Conservation (phyloP, 2,113 vertebrate genomes). For the Neodon shergylaensis region DNA sequence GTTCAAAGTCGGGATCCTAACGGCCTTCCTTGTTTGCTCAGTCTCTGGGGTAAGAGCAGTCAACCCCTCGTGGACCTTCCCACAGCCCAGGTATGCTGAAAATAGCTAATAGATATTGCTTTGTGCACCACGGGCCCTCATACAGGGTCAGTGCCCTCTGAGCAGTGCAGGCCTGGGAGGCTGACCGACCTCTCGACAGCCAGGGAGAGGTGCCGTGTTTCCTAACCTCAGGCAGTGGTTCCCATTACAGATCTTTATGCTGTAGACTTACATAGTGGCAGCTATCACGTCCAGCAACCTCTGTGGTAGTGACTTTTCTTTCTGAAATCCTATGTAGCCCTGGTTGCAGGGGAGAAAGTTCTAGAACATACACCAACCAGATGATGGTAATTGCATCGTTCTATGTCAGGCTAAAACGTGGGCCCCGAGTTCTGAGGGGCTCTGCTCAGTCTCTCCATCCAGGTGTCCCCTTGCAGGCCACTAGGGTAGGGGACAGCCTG, state of each 20-base stretch:
- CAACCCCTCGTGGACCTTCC: constrained; percentile 90
- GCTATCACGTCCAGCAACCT: neutral
- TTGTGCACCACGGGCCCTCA: constrained; percentile 66
- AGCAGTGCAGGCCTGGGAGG: neutral
- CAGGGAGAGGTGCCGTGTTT: too few species aligned
- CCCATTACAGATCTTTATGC: too few species aligned
- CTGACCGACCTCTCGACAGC: neutral
- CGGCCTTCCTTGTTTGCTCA: constrained; percentile 87
- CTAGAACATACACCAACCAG: neutral
- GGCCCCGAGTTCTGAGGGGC: neutral
- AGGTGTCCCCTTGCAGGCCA: too few species aligned
- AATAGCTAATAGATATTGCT: constrained; percentile 87
- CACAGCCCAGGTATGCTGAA: constrained; percentile 85
- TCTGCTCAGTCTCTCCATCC: fast-evolving
- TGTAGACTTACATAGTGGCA: neutral
- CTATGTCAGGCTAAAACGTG: fast-evolving
- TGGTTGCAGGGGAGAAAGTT: neutral
- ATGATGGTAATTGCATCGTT: fast-evolving
- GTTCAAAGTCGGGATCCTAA: constrained; percentile 66
- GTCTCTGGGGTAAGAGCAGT: constrained; percentile 85
- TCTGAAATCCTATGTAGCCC: neutral
- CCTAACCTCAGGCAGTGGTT: neutral
- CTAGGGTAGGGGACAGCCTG: fast-evolving
- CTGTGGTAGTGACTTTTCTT: neutral
- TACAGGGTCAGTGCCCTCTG: neutral